These are phyloP conservation scores for Adelosebastes latens DNA, from an alignment of 2,797 vertebrate species.

Conservation along the genomic window DNA sequence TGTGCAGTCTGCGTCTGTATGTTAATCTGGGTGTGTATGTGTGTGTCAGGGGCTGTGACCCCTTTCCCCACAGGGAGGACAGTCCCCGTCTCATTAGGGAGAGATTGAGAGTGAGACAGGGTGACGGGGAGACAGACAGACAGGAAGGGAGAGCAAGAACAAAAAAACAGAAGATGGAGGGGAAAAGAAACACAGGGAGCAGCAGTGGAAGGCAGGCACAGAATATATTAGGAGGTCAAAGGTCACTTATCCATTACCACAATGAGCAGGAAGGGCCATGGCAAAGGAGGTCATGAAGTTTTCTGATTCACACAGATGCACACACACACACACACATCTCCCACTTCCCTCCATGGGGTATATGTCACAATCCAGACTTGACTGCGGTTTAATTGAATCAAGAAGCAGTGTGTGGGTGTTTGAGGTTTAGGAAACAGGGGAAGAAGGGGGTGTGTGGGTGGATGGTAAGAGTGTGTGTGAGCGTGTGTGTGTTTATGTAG, in stretches of 20 bases:
- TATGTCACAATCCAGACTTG: conserved; percentile 56
- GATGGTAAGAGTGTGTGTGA: conserved; percentile 1
- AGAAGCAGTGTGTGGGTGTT: conserved; percentile 64
- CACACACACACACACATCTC: conserved; percentile 19
- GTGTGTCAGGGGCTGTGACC: conserved; percentile 59
- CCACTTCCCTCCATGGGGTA: conserved; percentile 39
- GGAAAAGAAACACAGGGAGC: conserved; percentile 38
- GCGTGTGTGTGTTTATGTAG: conserved; percentile 17
- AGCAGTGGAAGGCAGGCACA: conserved; percentile 40
- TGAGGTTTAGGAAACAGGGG: conserved; percentile 58
- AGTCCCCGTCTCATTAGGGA: conserved; percentile 74
- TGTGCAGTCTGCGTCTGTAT: conserved; percentile 41
- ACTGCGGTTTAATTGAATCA: conserved; percentile 69
- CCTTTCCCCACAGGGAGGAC: conserved; percentile 69
- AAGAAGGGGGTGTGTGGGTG: conserved; percentile 16
- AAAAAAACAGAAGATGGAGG: conserved; percentile 32
- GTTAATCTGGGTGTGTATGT: conserved; percentile 33
- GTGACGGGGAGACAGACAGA: conserved; percentile 20
- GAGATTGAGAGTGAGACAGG: conserved; percentile 61
- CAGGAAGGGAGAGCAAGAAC: conserved; percentile 10
- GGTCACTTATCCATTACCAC: conserved; percentile 66
- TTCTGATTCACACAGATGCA: conserved; percentile 38
- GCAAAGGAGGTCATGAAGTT: conserved; percentile 55
- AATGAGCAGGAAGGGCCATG: conserved; percentile 54
- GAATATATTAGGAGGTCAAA: conserved; percentile 65